Evolutionary conservation across 2,113 vertebrate genomes (phyloP), one percentile per base, ranked within the genome.

Genomic region (Pantherophis guttatus): DNA sequence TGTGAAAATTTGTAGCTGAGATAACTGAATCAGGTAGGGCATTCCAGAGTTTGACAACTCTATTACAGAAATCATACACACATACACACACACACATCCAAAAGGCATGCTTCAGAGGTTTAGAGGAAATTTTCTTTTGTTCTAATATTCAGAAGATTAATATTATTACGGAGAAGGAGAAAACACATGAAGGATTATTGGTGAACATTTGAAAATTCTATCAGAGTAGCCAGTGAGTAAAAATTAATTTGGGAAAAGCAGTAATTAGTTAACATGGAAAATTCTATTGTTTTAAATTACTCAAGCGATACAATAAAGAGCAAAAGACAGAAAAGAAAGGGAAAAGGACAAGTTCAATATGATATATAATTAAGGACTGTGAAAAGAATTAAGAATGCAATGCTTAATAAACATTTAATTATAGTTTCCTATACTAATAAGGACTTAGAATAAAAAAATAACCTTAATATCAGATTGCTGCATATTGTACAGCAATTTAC

Each of bases 271-370:
- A 53, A 90, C 48, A 62, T 62, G 39, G 21, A 91, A 19, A 87
- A 90, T 85, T 50, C 24, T 23, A 53, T 87, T 95, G 54, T 62
- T 94, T 94, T 21, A 50, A 0, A 23, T 53, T 89, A 53, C 33
- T 87, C 92, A 87, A 87, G 87, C 91, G 65, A 91, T 92, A 92
- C 21, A 91, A 75, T 87, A 91, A 96, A 93, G 50, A 26, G 93
- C 0, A 7, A 15, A 87, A 96, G 62, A 26, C 17, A 92, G 88
- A 91, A 23, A 92, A 57, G 53, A 58, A 86, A 17, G 52, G 11
- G 93, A 90, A n/a, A 5, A 57, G 86, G 93, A 92, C 55, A 65
- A 0, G 58, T 92, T 94, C 90, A 48, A 85, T 3, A 55, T 10
- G 94, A 90, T 90, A 57, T 23, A n/a, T 50, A 95, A 94, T 8